Evolutionary conservation across 2,113 vertebrate species (phyloP).

Genomic region (Delphinus delphis): DNA sequence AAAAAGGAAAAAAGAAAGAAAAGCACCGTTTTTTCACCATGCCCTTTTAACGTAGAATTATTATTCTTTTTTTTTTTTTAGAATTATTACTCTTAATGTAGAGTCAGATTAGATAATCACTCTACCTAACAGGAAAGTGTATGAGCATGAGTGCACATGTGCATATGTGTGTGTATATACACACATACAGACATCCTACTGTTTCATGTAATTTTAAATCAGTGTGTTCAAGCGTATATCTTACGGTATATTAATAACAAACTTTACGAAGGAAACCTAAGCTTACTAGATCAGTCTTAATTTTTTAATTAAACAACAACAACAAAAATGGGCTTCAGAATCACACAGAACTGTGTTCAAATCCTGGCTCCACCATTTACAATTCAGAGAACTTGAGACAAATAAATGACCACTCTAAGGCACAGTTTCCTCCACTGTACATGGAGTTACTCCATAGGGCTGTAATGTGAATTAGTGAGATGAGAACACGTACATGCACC

Average conservation of each 20-base stretch:
- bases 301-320: not conserved
- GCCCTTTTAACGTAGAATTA: not conserved
- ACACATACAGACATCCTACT: not conserved
- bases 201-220: slow-evolving; percentile 17
- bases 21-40: not conserved
- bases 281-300: not conserved
- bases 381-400: not conserved
- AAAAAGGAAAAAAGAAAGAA: not conserved
- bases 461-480: not conserved
- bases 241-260: not conserved
- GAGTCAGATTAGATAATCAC: not conserved
- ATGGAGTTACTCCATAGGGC: not conserved
- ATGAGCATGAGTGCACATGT: not conserved
- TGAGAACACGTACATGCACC: not conserved
- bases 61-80: not conserved
- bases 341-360: not conserved
- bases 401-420: not conserved
- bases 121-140: not conserved
- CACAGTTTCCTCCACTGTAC: not conserved
- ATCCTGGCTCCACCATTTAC: not conserved
- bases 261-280: slow-evolving; percentile 19
- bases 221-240: not conserved
- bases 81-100: not conserved
- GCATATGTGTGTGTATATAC: not conserved
- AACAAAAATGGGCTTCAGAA: not conserved